Evolutionary conservation across 1,140 invertebrate genomes (phyloP), one percentile per base, ranked within the genome.

Genomic region (Ladona fulva): DNA sequence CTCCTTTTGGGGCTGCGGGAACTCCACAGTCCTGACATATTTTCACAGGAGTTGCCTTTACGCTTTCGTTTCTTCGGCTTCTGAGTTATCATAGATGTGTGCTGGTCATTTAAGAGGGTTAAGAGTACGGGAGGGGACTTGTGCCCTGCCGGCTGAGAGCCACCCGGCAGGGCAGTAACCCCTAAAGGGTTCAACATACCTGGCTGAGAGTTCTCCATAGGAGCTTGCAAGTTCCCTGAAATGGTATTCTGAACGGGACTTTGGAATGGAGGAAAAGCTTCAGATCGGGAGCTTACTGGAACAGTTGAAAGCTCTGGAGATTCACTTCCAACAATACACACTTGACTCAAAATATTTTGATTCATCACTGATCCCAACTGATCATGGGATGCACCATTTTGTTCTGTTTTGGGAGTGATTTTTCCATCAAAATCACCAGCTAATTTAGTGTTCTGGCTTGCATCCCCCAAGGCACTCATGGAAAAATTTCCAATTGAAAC

Each of bases 381-480:
- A 76, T 76, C 42, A 37, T 76, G 75, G 22, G 75, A 37, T 76
- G 75, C 25, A 37, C 75, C 75, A 76, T 76, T 76, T 25, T 44
- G 77, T 74, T 78, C 77, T 29, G 59, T 78, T 52, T 78, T 78
- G 16, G 77, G 25, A 19, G 66, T 44, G 29, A 78, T 25, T 66
- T 78, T 78, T 22, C 29, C 24, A 29, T 78, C 77, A 73, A 78
- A 74, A 42, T 78, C 77, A 6, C 52, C 52, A 1, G 52, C 14
- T 66, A 66, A 66, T 42, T 78, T 75, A 52, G 0, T 76, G 74
- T 78, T 76, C 74, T 75, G 74, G 42, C 66, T 78, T 59, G 78
- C 42, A 76, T 78, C 78, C 74, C 59, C 76, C 59, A 59, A 52
- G 42, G 37, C 59, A 77, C 76, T 77, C 76, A 77, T 77, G 22